phyloP scores from a whole-genome alignment of 2,797 vertebrate genomes.

The Rhinichthys osculus region DNA sequence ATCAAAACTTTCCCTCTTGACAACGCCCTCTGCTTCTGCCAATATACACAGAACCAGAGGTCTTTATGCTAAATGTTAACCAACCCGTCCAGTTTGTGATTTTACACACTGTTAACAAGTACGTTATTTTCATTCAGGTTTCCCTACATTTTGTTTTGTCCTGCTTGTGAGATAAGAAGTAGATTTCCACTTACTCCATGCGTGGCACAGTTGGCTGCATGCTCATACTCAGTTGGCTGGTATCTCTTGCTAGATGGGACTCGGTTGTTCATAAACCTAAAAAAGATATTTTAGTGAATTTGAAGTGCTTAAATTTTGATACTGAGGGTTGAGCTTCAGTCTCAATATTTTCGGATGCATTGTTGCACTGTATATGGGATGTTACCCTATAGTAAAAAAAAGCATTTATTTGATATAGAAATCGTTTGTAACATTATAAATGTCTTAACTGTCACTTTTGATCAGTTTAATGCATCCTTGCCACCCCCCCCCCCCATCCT shows the following conservation, averaged over 20 bases:
- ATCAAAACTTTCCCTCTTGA: background rate
- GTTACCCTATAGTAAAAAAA: background rate
- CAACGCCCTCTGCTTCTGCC: background rate
- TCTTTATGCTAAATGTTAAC: background rate
- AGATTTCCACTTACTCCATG: conserved; percentile 85
- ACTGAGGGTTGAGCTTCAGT: background rate
- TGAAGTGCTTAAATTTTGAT: background rate
- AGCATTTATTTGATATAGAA: background rate
- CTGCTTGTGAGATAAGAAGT: conserved; percentile 13
- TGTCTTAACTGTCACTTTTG: background rate
- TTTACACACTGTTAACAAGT: background rate
- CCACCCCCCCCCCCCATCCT: background rate
- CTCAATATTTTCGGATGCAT: background rate
- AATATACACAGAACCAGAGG: background rate
- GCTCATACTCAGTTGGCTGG: conserved; percentile 93
- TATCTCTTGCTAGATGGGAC: conserved; percentile 89
- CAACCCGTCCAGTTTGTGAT: background rate
- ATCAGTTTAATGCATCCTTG: background rate
- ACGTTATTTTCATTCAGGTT: background rate
- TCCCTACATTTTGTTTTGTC: background rate
- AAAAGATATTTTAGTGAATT: conserved; percentile 43
- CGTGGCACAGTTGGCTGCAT: conserved; percentile 92
- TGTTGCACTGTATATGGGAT: background rate
- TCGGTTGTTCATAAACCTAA: conserved; percentile 94
- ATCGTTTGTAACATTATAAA: background rate